Percentiles rank a stretch among this genome's conserved stretches.
phyloP scores from a whole-genome alignment of 2,797 vertebrate genomes.

The Dendrocincla tyrannina region DNA sequence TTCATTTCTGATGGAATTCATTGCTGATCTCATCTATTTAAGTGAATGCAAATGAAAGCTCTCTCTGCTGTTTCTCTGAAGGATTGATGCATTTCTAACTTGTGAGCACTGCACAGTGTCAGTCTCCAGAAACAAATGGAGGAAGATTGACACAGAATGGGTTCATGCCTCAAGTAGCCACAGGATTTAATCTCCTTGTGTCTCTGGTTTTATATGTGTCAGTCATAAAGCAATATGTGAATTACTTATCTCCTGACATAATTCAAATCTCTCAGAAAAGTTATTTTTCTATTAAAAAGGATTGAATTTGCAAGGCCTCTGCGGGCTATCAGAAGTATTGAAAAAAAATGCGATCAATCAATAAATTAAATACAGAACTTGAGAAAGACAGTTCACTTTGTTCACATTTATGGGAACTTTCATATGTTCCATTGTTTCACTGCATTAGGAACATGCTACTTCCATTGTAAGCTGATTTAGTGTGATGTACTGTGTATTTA shows the following conservation, averaged over 20 bases:
- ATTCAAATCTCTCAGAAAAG: conserved; percentile 45
- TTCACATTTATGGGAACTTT: neutral
- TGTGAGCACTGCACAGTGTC: neutral
- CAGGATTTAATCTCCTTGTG: neutral
- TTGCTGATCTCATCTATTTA: conserved; percentile 18
- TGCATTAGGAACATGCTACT: neutral
- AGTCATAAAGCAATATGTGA: conserved; percentile 9
- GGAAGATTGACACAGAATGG: neutral
- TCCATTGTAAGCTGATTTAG: neutral
- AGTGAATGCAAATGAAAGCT: conserved; percentile 6
- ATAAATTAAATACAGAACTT: neutral
- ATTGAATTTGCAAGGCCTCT: conserved; percentile 4
- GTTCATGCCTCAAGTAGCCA: neutral
- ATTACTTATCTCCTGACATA: conserved; percentile 37
- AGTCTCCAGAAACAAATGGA: conserved; percentile 9
- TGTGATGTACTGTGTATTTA: neutral
- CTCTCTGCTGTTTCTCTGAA: neutral
- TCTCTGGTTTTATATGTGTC: neutral
- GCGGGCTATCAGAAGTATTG: neutral
- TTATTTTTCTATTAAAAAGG: conserved; percentile 50
- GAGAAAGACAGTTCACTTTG: neutral
- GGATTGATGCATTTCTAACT: conserved; percentile 2
- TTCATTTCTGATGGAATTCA: neutral
- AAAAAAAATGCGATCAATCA: neutral
- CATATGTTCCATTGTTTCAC: neutral